Conservation (phyloP, 2,113 vertebrate species). For the Clarias gariepinus region DNA sequence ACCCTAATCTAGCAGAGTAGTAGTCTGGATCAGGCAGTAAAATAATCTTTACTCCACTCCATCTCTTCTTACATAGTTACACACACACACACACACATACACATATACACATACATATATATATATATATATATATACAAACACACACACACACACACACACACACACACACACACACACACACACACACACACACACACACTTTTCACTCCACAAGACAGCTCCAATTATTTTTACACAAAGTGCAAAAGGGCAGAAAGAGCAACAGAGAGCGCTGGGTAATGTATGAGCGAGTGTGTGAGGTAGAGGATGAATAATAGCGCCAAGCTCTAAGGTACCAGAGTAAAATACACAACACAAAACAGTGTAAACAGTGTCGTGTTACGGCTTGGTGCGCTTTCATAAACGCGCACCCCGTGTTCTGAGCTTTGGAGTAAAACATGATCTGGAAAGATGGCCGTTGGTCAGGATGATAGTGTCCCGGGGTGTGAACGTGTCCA, state of each 20-base stretch:
- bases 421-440: background rate
- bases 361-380: background rate
- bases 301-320: constrained; percentile 20
- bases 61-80: constrained; percentile 18
- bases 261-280: background rate
- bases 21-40: constrained; percentile 26
- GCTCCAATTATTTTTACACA: constrained; percentile 39
- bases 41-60: constrained; percentile 32
- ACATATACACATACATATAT: too few species aligned
- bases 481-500: background rate
- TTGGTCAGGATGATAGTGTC: background rate
- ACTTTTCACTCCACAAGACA: constrained; percentile 25
- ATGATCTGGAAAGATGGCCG: background rate
- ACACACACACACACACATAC: constrained; percentile 12
- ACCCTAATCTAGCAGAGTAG: constrained; percentile 48
- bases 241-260: constrained; percentile 22
- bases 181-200: constrained; percentile 15
- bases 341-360: background rate
- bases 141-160: background rate
- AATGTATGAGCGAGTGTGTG: constrained; percentile 20
- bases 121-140: too few species aligned
- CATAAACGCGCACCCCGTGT: background rate
- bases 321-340: background rate
- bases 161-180: background rate
- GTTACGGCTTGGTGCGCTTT: background rate